Evolutionary conservation across 2,113 vertebrate species (phyloP).

Genomic region (Arizona elegans): DNA sequence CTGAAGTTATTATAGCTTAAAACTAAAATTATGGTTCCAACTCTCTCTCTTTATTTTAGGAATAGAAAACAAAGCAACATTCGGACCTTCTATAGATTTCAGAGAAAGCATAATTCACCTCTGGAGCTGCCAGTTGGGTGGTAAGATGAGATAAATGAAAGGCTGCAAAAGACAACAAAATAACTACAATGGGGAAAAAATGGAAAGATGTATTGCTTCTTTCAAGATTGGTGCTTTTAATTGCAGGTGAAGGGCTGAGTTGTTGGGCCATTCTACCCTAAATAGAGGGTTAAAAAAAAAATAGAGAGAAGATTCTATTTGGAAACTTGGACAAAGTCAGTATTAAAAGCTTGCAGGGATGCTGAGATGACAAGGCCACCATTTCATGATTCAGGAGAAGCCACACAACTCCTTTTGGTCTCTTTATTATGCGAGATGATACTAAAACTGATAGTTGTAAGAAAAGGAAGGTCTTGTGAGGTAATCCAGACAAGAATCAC

Average conservation of each 20-base stretch:
- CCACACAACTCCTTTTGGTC: not conserved
- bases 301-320: not conserved
- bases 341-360: not conserved
- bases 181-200: conserved; percentile 1
- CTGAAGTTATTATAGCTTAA: conserved; percentile 35
- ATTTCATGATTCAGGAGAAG: not conserved
- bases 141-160: conserved; percentile 56
- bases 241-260: not conserved
- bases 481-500: not conserved
- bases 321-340: not conserved
- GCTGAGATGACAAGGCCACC: not conserved
- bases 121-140: conserved; percentile 22
- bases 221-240: not conserved
- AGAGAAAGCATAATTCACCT: conserved; percentile 40
- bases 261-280: not conserved
- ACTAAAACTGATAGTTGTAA: not conserved
- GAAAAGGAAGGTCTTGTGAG: not conserved
- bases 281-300: not conserved
- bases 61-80: conserved; percentile 17
- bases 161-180: conserved; percentile 29
- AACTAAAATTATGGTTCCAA: conserved; percentile 37
- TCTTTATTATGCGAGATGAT: not conserved
- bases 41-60: conserved; percentile 32
- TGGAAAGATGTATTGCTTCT: not conserved
- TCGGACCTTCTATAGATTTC: conserved; percentile 41